Evolutionary conservation across 2,113 vertebrate genomes (phyloP).

Genomic region (Oncorhynchus gorbuscha): DNA sequence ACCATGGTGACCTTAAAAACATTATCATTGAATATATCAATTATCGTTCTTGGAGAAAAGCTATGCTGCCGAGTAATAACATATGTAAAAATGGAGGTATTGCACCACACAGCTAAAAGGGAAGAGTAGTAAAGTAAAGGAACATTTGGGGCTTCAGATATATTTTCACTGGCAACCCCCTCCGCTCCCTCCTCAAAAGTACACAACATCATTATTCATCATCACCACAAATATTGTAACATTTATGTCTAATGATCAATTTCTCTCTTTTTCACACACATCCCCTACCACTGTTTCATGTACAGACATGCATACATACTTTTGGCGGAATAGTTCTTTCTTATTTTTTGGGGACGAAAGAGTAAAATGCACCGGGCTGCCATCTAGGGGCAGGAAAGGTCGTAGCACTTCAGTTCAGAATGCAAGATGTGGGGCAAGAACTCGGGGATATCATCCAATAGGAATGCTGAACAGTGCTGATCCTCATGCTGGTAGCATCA

Average conservation of each 20-base stretch:
- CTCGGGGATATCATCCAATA: neutral
- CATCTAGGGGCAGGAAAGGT: conserved; percentile 32
- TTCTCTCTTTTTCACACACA: conserved; percentile 18
- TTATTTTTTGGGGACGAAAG: conserved; percentile 34
- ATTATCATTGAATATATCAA: conserved; percentile 37
- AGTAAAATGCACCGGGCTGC: conserved; percentile 58
- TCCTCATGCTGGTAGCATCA: conserved; percentile 18
- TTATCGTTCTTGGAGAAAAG: conserved; percentile 44
- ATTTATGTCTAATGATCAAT: conserved; percentile 45
- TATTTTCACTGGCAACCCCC: conserved; percentile 44
- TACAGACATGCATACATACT: conserved; percentile 44
- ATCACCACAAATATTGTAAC: conserved; percentile 53
- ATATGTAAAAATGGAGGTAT: conserved; percentile 69
- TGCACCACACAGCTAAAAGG: conserved; percentile 65
- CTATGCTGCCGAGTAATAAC: conserved; percentile 44
- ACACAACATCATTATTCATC: conserved; percentile 57
- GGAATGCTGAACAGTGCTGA: conserved; percentile 20
- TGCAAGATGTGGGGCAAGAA: conserved; percentile 26
- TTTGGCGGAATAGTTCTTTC: conserved; percentile 51
- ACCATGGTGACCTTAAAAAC: conserved; percentile 41
- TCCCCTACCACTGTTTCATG: conserved; percentile 12
- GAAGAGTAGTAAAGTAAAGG: conserved; percentile 28
- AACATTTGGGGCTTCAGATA: conserved; percentile 43
- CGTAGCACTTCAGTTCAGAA: conserved; percentile 57
- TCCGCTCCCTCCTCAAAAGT: conserved; percentile 35